Base-by-base conservation (phyloP, 2,113 vertebrate species). In the Acrocephalus kingi region DNA sequence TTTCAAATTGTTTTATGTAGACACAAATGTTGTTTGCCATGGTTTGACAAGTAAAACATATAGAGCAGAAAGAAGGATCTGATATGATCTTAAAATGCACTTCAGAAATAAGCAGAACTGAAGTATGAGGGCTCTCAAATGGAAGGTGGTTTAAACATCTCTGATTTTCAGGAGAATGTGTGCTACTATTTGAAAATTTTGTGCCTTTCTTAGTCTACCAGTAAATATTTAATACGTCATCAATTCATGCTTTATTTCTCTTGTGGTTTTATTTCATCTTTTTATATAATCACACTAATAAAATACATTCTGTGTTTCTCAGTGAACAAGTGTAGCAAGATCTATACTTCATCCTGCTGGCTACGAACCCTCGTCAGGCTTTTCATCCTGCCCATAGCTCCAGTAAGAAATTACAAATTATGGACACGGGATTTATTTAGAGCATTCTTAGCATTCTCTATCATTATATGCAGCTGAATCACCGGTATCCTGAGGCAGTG, bases 401-500 rank as follows among this genome's bases (percentile, higher is more conserved):
- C 86, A 96, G 62, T 51, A 89, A 91, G 78, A 94, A 96, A 97
- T 93, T 86, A 86, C 28, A 54, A 96, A 87, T 88, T 94, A 81
- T 7, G 19, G 87, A 90, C 69, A 89, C 5, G 67, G 88, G 94
- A 95, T 97, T 97, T 97, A 94, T 96, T 95, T 91, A 92, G 89
- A 66, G 71, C 75, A 93, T 96, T 96, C 75, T 93, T 94, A 82
- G 84, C 83, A 94, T 93, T 97, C 93, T 87, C 87, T 83, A 81
- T 96, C 93, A 94, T 97, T 97, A 93, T 82, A 96, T 94, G 83
- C 91, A 96, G 91, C 86, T 92, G 96, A 97, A 97, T 94, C 90
- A 85, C 73, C 39, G 11, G 55, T 86, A 75, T 93, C 97, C 96
- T 20, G 45, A 96, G 96, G 97, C 97, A 95, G 54, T 82, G 67